Conservation (phyloP, 2,797 vertebrate species). For the Amblyraja radiata region DNA sequence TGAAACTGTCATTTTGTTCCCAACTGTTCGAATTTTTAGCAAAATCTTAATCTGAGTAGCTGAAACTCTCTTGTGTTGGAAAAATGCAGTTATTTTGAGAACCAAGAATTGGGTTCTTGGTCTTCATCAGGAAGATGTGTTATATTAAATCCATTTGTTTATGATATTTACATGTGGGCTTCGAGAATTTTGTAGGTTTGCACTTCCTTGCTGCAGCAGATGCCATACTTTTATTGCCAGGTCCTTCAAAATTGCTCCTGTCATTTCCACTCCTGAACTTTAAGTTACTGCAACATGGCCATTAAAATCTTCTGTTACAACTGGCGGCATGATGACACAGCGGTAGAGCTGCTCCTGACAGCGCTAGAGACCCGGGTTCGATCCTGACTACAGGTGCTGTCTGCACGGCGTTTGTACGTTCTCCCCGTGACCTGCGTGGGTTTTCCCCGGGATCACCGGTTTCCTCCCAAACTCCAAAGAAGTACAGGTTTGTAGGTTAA, state of each 20-base stretch:
- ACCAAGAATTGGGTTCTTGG: neutral
- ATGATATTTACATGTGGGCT: neutral
- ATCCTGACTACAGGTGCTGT: too few species aligned
- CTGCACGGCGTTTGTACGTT: too few species aligned
- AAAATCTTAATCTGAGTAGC: neutral
- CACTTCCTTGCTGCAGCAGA: neutral
- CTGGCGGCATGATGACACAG: too few species aligned
- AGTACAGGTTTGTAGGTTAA: too few species aligned
- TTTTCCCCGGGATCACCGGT: too few species aligned
- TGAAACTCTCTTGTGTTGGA: neutral
- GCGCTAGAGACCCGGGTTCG: too few species aligned
- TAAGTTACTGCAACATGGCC: neutral
- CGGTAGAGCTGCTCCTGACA: too few species aligned
- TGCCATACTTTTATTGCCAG: neutral
- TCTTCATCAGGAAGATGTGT: too few species aligned
- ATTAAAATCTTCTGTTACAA: neutral
- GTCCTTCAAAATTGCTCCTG: neutral
- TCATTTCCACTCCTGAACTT: neutral
- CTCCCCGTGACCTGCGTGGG: too few species aligned
- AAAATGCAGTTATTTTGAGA: neutral
- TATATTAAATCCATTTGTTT: neutral
- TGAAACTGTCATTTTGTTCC: neutral
- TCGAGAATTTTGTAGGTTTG: neutral
- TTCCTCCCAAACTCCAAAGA: too few species aligned
- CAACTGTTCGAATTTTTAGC: neutral